These are phyloP conservation scores for Cryptus viduatorius DNA, from an alignment of 2,888 invertebrate genomes.

Conservation along the genomic window DNA sequence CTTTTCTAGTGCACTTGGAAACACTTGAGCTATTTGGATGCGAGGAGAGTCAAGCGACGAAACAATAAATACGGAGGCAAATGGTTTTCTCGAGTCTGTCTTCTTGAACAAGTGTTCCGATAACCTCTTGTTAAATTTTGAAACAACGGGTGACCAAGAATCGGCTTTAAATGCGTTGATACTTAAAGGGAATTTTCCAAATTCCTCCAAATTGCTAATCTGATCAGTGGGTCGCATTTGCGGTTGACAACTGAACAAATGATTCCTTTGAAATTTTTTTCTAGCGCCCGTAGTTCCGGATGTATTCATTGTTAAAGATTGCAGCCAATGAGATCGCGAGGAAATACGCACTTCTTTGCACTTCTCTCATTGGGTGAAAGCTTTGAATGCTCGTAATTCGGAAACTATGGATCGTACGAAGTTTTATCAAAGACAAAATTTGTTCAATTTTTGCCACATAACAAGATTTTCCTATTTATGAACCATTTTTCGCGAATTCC, in stretches of 20 bases:
- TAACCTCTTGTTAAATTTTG: too few species aligned
- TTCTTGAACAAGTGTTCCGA: too few species aligned
- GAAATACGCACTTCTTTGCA: not conserved
- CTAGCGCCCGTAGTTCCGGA: not conserved
- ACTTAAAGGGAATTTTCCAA: too few species aligned
- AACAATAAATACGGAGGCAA: slow-evolving; percentile 25
- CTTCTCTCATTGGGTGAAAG: not conserved
- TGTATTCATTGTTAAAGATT: not conserved
- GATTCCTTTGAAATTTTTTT: not conserved
- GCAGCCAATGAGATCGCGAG: not conserved
- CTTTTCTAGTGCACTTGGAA: not conserved
- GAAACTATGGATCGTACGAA: not conserved
- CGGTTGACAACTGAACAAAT: not conserved
- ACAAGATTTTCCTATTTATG: not conserved
- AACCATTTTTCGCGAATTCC: not conserved
- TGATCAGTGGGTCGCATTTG: not conserved
- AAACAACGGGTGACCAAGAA: too few species aligned
- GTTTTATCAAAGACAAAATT: not conserved
- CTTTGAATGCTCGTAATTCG: slow-evolving; percentile 1
- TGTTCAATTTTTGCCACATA: not conserved
- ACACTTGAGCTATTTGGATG: slow-evolving; percentile 25
- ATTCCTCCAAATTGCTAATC: too few species aligned
- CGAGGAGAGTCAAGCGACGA: slow-evolving; percentile 8
- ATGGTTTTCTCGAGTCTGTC: too few species aligned
- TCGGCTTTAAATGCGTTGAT: too few species aligned